Base-by-base conservation (phyloP, 2,113 vertebrate genomes). In the Tauraco erythrolophus region DNA sequence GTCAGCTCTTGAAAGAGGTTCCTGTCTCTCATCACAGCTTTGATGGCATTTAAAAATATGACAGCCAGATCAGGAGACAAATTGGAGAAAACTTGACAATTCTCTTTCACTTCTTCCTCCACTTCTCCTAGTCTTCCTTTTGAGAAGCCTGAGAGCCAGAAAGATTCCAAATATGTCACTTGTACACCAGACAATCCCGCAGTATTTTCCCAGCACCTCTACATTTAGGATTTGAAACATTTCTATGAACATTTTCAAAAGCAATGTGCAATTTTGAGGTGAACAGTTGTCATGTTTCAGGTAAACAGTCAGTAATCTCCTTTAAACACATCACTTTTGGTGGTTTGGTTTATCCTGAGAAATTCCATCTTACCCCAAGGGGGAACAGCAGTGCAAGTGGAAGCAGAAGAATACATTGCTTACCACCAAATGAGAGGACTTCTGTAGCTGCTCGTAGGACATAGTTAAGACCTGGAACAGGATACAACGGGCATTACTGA, bases 401-500 rank as follows among this genome's bases (percentile, higher is more conserved):
- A 48, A 57, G 19, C 5, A 18, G 10, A 33, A 15, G 43, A 56
- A 56, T 6, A 4, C 19, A 9, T 28, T 35, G 39, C 97, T 97
- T 79, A 98, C 98, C 96, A n/a, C n/a, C n/a, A n/a, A n/a, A n/a
- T n/a, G n/a, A n/a, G n/a, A n/a, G n/a, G n/a, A n/a, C n/a, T n/a
- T n/a, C n/a, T n/a, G n/a, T n/a, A n/a, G n/a, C n/a, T n/a, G n/a
- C n/a, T n/a, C n/a, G n/a, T n/a, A 4, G 51, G 28, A 95, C 68
- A 19, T 95, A 48, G 0, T 64, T 9, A 23, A 97, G 90, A n/a
- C 30, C 98, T 98, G 95, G 37, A 83, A 74, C 10, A 27, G 46
- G 10, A 66, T 14, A 56, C 80, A 78, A 51, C 21, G n/a, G 6
- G 25, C 19, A 41, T 61, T 45, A 43, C 50, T 19, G 9, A 28